Conservation (phyloP, 2,797 vertebrate genomes). For the Buphagus erythrorhynchus region DNA sequence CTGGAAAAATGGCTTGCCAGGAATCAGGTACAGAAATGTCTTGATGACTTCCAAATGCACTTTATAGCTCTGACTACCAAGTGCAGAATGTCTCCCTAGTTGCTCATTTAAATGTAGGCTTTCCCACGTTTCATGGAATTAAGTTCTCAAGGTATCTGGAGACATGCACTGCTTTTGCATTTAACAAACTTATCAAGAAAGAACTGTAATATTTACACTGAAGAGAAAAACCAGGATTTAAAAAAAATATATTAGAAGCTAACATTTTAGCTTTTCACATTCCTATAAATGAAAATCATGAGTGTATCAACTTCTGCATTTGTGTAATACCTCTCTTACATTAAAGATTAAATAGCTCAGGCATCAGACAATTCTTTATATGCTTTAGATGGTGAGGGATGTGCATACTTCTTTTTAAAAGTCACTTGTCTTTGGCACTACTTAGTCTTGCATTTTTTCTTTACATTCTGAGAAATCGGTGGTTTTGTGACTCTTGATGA, state of each 20-base stretch:
- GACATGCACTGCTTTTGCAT: not conserved
- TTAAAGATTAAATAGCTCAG: not conserved
- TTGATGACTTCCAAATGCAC: not conserved
- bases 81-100: not conserved
- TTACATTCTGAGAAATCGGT: not conserved
- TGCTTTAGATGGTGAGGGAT: not conserved
- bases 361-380: not conserved
- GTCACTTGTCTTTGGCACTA: not conserved
- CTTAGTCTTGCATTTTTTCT: not conserved
- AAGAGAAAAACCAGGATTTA: not conserved
- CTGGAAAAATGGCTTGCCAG: constrained; percentile 85
- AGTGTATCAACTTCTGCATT: not conserved
- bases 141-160: not conserved
- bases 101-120: not conserved
- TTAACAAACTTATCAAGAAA: not conserved
- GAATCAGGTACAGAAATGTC: constrained; percentile 80
- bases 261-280: not conserved
- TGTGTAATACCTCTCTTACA: not conserved
- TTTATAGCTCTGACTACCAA: not conserved
- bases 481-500: not conserved
- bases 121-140: not conserved
- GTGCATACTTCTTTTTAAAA: not conserved
- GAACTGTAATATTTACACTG: not conserved
- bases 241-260: not conserved
- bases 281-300: not conserved